Evolutionary conservation across 2,797 vertebrate genomes (phyloP).

Genomic region (Otolemur crassicaudatus): DNA sequence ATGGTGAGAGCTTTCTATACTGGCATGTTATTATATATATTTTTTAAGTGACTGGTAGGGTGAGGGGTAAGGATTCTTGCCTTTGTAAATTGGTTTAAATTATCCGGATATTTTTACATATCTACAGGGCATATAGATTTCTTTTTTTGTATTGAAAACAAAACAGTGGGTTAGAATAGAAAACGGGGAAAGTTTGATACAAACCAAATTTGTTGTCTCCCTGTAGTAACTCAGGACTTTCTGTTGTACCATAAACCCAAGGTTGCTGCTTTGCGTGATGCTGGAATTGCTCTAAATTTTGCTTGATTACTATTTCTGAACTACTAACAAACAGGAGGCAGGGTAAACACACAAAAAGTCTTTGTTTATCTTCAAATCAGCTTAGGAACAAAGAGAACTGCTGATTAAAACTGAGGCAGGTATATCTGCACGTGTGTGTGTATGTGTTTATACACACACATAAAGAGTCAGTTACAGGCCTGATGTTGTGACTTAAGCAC

Average conservation of each 20-base stretch:
- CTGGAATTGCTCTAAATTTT: neutral
- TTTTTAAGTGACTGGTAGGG: neutral
- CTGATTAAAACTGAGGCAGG: neutral
- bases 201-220: neutral
- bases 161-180: neutral
- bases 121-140: neutral
- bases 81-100: conserved; percentile 21
- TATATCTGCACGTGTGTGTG: no score
- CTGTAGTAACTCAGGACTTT: neutral
- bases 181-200: neutral
- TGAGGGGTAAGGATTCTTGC: neutral
- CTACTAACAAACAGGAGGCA: neutral
- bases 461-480: neutral
- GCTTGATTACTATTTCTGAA: neutral
- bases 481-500: neutral
- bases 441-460: neutral
- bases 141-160: neutral
- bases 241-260: neutral
- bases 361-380: neutral
- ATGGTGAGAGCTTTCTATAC: neutral
- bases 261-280: neutral
- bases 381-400: neutral
- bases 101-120: neutral
- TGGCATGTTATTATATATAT: neutral
- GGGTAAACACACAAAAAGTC: neutral